Percentiles rank a stretch among this genome's conserved stretches.
Conservation (phyloP, 2,888 invertebrate species). For the Lycia hirtaria region DNA sequence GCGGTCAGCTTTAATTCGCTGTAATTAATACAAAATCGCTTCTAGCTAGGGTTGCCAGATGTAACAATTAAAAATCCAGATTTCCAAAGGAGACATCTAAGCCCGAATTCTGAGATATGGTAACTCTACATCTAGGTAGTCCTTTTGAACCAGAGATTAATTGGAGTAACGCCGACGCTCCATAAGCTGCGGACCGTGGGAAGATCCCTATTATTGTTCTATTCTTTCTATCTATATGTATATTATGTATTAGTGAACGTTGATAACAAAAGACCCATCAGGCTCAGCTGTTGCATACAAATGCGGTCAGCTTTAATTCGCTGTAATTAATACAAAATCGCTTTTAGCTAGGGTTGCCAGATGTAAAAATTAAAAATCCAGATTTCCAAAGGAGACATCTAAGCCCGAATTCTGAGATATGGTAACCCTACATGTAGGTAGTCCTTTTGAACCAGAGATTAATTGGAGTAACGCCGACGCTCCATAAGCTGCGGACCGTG, state of each 20-base stretch:
- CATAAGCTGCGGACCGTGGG: conserved; percentile 54
- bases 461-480: conserved; percentile 47
- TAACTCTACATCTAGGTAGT: too few species aligned
- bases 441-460: conserved; percentile 45
- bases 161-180: conserved; percentile 45
- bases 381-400: too few species aligned
- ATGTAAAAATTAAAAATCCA: too few species aligned
- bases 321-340: conserved; percentile 35
- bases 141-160: conserved; percentile 48
- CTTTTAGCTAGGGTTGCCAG: conserved; percentile 43
- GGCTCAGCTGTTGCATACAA: conserved; percentile 22
- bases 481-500: conserved; percentile 52
- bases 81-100: too few species aligned
- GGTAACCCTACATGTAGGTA: too few species aligned
- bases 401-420: too few species aligned
- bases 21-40: conserved; percentile 38
- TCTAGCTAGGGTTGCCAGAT: too few species aligned
- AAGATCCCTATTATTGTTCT: conserved; percentile 60
- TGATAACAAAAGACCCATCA: conserved; percentile 19
- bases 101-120: too few species aligned
- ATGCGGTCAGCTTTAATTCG: conserved; percentile 25
- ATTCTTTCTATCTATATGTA: conserved; percentile 40
- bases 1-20: conserved; percentile 22
- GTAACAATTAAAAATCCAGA: too few species aligned
- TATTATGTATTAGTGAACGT: conserved; percentile 5